Conservation (phyloP, 2,797 vertebrate species). For the Telmatherina bonti region DNA sequence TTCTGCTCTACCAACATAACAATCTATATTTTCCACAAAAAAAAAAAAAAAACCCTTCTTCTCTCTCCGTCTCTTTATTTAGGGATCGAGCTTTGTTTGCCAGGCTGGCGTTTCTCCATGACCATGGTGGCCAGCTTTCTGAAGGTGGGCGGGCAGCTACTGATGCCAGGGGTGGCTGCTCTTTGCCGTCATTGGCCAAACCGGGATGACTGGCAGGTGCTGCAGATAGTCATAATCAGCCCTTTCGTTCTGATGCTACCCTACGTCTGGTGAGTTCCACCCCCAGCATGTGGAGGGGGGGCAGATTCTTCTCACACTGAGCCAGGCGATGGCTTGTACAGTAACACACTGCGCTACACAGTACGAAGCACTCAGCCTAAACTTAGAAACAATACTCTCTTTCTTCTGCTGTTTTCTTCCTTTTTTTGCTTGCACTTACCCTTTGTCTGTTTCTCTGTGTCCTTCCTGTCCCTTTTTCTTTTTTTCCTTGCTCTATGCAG, state of each 20-base stretch:
- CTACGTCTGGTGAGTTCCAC: conserved; percentile 92
- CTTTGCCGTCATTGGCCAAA: conserved; percentile 94
- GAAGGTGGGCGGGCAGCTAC: conserved; percentile 93
- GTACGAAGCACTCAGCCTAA: conserved; percentile 39
- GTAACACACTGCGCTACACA: conserved; percentile 58
- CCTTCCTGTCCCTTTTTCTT: background rate
- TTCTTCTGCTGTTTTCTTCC: conserved; percentile 62
- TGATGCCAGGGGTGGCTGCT: conserved; percentile 95
- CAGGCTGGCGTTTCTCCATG: conserved; percentile 93
- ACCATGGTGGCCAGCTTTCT: conserved; percentile 97
- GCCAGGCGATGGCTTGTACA: conserved; percentile 77
- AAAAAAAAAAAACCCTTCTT: conserved; percentile 7
- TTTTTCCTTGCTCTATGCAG: conserved; percentile 70
- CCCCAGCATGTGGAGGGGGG: conserved; percentile 5
- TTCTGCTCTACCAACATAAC: background rate
- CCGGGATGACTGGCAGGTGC: conserved; percentile 92
- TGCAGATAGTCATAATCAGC: conserved; percentile 95
- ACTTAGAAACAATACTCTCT: conserved; percentile 68
- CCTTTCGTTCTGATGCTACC: conserved; percentile 95
- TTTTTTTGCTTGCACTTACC: conserved; percentile 35
- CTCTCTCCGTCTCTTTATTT: conserved; percentile 33
- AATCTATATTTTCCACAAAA: conserved; percentile 13
- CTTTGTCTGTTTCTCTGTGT: conserved; percentile 28
- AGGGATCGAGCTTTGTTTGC: conserved; percentile 97
- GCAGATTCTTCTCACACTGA: conserved; percentile 46